Evolutionary conservation across 2,797 vertebrate genomes (phyloP), one percentile per base, ranked within the genome.

Genomic region (Chromobotia macracanthus): DNA sequence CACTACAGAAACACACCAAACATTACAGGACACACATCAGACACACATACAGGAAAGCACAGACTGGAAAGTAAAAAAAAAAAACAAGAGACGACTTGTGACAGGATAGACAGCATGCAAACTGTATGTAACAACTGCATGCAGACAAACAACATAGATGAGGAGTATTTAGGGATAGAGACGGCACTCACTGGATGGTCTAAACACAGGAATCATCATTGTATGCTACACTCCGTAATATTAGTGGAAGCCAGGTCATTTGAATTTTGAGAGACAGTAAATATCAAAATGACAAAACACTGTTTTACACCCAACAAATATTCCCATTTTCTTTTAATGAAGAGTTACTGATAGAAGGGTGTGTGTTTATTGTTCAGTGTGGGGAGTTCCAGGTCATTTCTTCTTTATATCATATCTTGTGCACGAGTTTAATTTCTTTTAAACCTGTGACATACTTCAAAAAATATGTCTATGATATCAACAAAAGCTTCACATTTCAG

Each of bases 1-100:
- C 61, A 81, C 84, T 83, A 80, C 82, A 84, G 55, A 80, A 81
- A 87, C 11, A 88, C 71, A 85, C 35, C 60, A 75, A 82, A 77
- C 78, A 84, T 12, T 74, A 85, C 77, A 83, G 38, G 73, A 80
- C 73, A 84, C 67, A 80, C 64, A 82, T 70, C 77, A 75, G 69
- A 77, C 70, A 81, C 75, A 72, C n/a, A 48, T n/a, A 76, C 72
- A 83, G 69, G 56, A 72, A 68, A 80, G 83, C 58, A 60, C 63
- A 80, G 18, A 82, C 44, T 60, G 41, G n/a, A 71, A 75, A 15
- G 41, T 44, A 51, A 78, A 65, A 69, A 55, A 8, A 38, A 67
- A 28, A 75, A 10, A 38, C 35, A 38, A 10, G 41, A 44, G 9
- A 44, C 41, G 53, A 70, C 46, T 69, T 74, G 53, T 63, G 65